Conservation (phyloP, 2,888 invertebrate genomes). For the Ormyrus nitidulus region DNA sequence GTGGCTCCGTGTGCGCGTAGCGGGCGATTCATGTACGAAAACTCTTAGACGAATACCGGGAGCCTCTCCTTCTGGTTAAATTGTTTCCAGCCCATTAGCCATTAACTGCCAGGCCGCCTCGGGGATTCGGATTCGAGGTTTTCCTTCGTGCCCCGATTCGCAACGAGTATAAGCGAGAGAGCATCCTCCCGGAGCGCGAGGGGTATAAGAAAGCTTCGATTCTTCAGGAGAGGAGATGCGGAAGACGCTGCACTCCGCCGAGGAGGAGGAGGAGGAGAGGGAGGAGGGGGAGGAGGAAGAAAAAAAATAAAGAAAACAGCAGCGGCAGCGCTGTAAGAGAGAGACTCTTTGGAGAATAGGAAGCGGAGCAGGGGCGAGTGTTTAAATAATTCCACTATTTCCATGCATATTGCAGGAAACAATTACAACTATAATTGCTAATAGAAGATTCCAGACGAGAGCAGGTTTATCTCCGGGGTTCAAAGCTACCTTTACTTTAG, state of each 20-base stretch:
- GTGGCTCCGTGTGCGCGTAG: not conserved
- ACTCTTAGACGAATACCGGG: slow-evolving; percentile 19
- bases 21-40: slow-evolving; percentile 28
- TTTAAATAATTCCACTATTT: slow-evolving; percentile 76
- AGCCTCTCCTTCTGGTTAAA: slow-evolving; percentile 63
- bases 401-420: slow-evolving; percentile 76
- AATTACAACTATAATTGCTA: slow-evolving; percentile 76
- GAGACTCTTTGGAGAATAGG: slow-evolving; percentile 38
- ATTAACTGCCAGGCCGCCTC: slow-evolving; percentile 63
- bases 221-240: not conserved
- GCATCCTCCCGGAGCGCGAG: not conserved
- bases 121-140: slow-evolving; percentile 68
- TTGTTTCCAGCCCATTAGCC: slow-evolving; percentile 73
- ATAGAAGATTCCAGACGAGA: slow-evolving; percentile 75
- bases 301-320: too few relatives aligned
- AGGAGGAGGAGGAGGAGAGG: too few relatives aligned
- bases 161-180: slow-evolving; percentile 51
- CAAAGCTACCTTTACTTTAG: slow-evolving; percentile 63
- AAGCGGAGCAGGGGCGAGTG: slow-evolving; percentile 65
- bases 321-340: slow-evolving; percentile 43
- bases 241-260: not conserved
- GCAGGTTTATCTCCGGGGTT: slow-evolving; percentile 72
- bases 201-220: slow-evolving; percentile 21
- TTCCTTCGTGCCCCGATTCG: slow-evolving; percentile 61
- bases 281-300: too few relatives aligned